Conservation (phyloP, 2,797 vertebrate genomes). For the Sphaeramia orbicularis region DNA sequence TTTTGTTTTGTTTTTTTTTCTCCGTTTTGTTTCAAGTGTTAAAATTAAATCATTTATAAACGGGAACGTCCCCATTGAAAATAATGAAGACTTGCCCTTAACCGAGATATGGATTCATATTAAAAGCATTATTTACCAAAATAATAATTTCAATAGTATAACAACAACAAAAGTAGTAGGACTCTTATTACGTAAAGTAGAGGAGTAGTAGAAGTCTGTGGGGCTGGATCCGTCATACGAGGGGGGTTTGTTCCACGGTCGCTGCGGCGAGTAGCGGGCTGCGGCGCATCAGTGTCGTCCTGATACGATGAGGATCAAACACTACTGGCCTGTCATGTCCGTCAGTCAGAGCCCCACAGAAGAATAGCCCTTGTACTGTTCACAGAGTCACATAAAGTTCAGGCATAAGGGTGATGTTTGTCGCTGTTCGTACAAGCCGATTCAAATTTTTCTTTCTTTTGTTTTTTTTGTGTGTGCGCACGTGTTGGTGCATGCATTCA, state of each 20-base stretch:
- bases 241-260: slow-evolving; percentile 21
- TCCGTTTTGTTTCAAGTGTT: slow-evolving; percentile 80
- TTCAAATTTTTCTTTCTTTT: slow-evolving; percentile 9
- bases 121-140: slow-evolving; percentile 68
- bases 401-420: slow-evolving; percentile 12
- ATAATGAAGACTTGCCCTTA: slow-evolving; percentile 91
- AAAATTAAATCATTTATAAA: slow-evolving; percentile 67
- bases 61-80: slow-evolving; percentile 93
- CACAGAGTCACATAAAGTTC: slow-evolving; percentile 30
- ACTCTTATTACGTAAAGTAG: slow-evolving; percentile 68
- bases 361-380: slow-evolving; percentile 65
- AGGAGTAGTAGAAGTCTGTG: slow-evolving; percentile 55
- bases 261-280: no score
- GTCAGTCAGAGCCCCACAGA: slow-evolving; percentile 47
- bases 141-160: slow-evolving; percentile 63
- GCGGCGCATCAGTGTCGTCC: slow-evolving; percentile 41
- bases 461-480: background rate
- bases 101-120: slow-evolving; percentile 64
- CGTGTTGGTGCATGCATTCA: slow-evolving; percentile 65
- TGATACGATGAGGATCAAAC: slow-evolving; percentile 42
- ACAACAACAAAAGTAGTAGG: slow-evolving; percentile 68
- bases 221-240: slow-evolving; percentile 17
- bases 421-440: slow-evolving; percentile 18
- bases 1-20: slow-evolving; percentile 40
- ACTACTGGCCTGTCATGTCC: slow-evolving; percentile 11